A percentile compares a stretch with the other conserved stretches of the same genome.
These are phyloP conservation scores for Bombus superbus DNA, from an alignment of 1,140 invertebrate species.

Conservation along the genomic window DNA sequence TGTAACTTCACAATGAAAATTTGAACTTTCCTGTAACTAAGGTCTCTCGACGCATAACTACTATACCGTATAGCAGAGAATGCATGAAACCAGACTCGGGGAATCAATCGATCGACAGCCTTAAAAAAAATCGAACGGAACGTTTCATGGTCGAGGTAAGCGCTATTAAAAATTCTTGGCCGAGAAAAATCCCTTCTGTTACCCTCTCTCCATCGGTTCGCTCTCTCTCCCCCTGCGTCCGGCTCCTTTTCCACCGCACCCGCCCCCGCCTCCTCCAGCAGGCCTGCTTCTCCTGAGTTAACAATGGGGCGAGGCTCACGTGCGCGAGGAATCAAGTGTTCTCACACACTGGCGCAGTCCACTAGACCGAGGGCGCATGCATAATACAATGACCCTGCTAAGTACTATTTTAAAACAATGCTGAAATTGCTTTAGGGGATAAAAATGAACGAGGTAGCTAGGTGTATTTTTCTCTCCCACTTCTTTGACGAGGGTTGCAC, in stretches of 20 bases:
- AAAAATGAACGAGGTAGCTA: conserved; percentile 84
- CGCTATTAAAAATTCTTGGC: conserved; percentile 77
- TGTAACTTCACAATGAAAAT: too few relatives aligned
- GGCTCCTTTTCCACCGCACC: conserved; percentile 28
- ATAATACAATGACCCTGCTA: conserved; percentile 84
- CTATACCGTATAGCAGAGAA: neutral
- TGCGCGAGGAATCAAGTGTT: conserved; percentile 83
- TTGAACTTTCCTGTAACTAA: too few relatives aligned
- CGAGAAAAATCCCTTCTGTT: conserved; percentile 71
- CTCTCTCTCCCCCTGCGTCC: neutral
- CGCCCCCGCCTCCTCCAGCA: conserved; percentile 19
- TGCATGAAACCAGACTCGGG: neutral
- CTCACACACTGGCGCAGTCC: conserved; percentile 77
- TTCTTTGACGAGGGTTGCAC: conserved; percentile 67
- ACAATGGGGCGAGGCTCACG: conserved; percentile 82
- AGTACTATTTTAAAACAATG: conserved; percentile 84
- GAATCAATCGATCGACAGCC: neutral
- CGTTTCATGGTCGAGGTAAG: conserved; percentile 60
- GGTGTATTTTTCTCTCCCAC: conserved; percentile 81
- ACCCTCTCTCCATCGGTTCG: conserved; percentile 23
- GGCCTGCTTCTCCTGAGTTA: conserved; percentile 75
- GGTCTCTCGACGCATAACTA: too few relatives aligned
- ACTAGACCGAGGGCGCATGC: conserved; percentile 81
- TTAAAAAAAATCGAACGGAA: conserved; percentile 36
- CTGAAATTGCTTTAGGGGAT: conserved; percentile 84